Base-by-base conservation (phyloP, 2,888 invertebrate genomes). In the Chesias legatella region DNA sequence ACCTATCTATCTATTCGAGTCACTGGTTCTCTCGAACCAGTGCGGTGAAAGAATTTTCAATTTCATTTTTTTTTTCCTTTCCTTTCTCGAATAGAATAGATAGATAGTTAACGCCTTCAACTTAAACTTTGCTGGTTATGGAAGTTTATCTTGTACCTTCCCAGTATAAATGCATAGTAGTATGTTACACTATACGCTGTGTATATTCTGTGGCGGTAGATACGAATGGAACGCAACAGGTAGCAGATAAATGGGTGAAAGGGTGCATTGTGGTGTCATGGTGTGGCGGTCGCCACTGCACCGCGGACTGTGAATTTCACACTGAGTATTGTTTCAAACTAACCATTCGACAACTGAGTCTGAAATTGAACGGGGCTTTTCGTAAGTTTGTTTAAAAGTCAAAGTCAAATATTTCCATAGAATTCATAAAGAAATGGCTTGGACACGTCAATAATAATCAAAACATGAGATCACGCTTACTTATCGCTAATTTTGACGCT, bases 261-360 rank as follows among this genome's bases (percentile, higher is more conserved):
- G 72, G 71, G 62, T 54, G 66, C 67, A 68, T 73, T 73, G 71
- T 71, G 63, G 57, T 73, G 73, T 71, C 73, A 64, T 37, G 55
- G 25, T 5, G 2, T 37, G 55, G 25, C 7, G 2, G 49, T 44
- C 33, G 49, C 46, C 33, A 10, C 51, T 35, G 42, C 33, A 36
- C 36, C 44, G 33, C 32, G 23, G 21, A 11, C 44, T 32, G 39
- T 24, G 44, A 44, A 44, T 38, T 35, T 44, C 44, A 32, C 44
- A 32, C 44, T 26, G 20, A 32, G 25, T 28, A 35, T 36, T 37
- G 33, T 38, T 31, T 11, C 10, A 11, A 11, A 20, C 24, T 8
- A 10, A 24, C 20, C 13, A 2, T 3, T 17, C 5, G 13, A 17
- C 5, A 17, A 5, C 13, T 5, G 13, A 17, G 13, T 5, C 13